Conservation (phyloP, 2,888 invertebrate species). For the Cephus rjabovi region DNA sequence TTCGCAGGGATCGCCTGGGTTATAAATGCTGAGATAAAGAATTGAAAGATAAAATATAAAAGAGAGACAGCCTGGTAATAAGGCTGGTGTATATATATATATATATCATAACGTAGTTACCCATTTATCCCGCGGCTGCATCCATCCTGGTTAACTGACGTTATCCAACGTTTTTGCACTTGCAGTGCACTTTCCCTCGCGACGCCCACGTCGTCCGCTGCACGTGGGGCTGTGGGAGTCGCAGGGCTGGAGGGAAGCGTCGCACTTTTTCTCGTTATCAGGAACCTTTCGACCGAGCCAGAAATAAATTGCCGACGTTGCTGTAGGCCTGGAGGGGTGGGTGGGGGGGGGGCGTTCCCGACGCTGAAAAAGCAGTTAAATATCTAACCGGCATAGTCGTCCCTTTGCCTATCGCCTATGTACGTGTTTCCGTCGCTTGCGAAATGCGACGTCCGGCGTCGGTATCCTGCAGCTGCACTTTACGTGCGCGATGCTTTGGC, state of each 20-base stretch:
- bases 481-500: not conserved
- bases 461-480: not conserved
- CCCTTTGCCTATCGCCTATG: not conserved
- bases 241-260: not conserved
- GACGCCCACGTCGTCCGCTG: not conserved
- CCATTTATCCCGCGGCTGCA: not conserved
- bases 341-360: not conserved
- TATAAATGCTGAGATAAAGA: not conserved
- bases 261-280: not conserved
- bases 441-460: not conserved
- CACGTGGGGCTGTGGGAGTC: not conserved
- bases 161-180: not conserved
- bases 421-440: not conserved
- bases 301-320: slow-evolving; percentile 7
- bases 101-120: not conserved
- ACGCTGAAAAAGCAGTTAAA: slow-evolving; percentile 40
- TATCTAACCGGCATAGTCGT: slow-evolving; percentile 13
- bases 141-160: not conserved
- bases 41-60: not conserved
- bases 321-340: not conserved
- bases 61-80: not conserved
- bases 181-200: not conserved
- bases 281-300: not conserved
- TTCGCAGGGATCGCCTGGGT: not conserved
- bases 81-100: not conserved